Evolutionary conservation across 2,888 invertebrate species (phyloP), one percentile per base, ranked within the genome.

Genomic region (Napeogenes sylphis): DNA sequence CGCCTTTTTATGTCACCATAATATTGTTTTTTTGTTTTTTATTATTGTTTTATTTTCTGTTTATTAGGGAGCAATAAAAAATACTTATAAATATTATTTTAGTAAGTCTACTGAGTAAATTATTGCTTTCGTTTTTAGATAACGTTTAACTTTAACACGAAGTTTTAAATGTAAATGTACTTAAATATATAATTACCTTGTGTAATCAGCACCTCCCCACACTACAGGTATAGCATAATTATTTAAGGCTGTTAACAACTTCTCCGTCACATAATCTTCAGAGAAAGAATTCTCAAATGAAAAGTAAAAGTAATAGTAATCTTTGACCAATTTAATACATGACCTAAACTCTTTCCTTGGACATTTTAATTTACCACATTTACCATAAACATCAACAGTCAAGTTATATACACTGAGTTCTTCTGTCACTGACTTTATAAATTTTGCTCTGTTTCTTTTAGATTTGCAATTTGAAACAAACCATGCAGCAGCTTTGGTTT

Each of bases 161-260:
- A 35, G 3, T 10, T 42, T 42, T 42, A 10, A 10, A 42, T 42
- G 3, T 12, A 10, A 42, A 42, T 42, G 10, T 42, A 35, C 35
- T 35, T 4, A 35, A 35, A 35, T 35, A 42, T 10, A 42, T 10
- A 42, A 10, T 59, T 61, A 79, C 77, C 77, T 75, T 6, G 68
- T 76, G 75, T 93, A 93, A 77, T 93, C 90, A 55, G 90, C 91
- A 8, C 90, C 91, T 2, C 93, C 93, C 84, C 92, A 92, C 32
- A 93, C 93, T 13, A 93, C 90, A 0, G 93, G 93, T 14, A 93
- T 80, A 10, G 92, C 84, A 70, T 91, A 87, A 77, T 92, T 90
- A 72, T 92, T 87, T 57, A 86, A 73, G n/a, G 85, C 76, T 0
- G 67, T 71, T 42, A 77, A 63, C 38, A 78, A 59, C 59, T 77